phyloP scores from a whole-genome alignment of 2,888 invertebrate species.

The Acrocera orbiculus region DNA sequence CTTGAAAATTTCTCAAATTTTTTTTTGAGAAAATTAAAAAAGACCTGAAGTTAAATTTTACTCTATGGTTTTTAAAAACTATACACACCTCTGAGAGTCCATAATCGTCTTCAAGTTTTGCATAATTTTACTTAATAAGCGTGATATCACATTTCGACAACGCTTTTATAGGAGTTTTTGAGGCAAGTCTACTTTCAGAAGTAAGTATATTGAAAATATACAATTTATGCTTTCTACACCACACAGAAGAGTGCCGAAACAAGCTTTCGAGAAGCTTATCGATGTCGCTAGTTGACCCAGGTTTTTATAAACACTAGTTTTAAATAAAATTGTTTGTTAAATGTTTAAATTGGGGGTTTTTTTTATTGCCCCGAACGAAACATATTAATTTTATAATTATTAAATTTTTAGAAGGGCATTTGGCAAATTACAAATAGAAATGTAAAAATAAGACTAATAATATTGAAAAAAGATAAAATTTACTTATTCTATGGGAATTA shows the following conservation, averaged over 20 bases:
- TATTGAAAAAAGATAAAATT: constrained; percentile 4
- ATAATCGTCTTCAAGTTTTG: constrained; percentile 71
- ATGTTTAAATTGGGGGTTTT: too few relatives aligned
- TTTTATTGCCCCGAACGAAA: too few relatives aligned
- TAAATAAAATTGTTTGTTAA: too few relatives aligned
- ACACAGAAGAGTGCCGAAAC: too few relatives aligned
- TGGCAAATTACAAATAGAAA: constrained; percentile 62
- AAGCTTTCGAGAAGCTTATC: too few relatives aligned
- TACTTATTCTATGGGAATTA: constrained; percentile 25
- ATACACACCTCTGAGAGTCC: constrained; percentile 61
- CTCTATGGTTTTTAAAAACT: background rate
- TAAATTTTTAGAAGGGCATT: constrained; percentile 45
- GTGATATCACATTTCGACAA: constrained; percentile 52
- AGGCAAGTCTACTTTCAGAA: too few relatives aligned
- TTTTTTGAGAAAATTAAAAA: constrained; percentile 7
- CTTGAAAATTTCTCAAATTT: constrained; percentile 38
- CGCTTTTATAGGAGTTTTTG: too few relatives aligned
- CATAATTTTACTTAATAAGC: constrained; percentile 74
- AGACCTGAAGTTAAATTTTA: background rate
- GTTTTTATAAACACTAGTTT: too few relatives aligned
- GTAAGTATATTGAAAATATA: too few relatives aligned
- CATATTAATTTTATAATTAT: too few relatives aligned
- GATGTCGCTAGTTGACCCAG: too few relatives aligned
- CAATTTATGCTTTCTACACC: too few relatives aligned
- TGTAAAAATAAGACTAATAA: constrained; percentile 33